A percentile compares a stretch with the other conserved stretches of the same genome.
Evolutionary conservation across 1,140 invertebrate genomes (phyloP).

Genomic region (Dreissena polymorpha): DNA sequence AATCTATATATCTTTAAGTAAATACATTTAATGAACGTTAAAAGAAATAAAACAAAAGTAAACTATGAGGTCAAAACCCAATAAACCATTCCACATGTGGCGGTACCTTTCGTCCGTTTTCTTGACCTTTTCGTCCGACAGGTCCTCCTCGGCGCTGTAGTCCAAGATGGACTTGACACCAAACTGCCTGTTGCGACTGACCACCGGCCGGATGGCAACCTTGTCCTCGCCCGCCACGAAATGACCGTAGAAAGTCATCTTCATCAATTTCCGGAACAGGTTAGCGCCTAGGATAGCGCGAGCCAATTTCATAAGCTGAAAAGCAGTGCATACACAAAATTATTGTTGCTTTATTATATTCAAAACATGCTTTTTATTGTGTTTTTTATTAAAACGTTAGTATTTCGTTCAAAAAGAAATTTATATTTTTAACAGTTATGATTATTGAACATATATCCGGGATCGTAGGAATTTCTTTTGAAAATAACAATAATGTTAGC

Average conservation of each 20-base stretch:
- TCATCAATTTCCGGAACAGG: slow-evolving; percentile 94
- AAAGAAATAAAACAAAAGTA: too few relatives aligned
- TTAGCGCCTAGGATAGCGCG: slow-evolving; percentile 90
- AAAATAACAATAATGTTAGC: neutral
- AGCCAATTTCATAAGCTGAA: slow-evolving; percentile 92
- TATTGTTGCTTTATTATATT: too few relatives aligned
- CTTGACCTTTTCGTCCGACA: slow-evolving; percentile 89
- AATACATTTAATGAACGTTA: neutral
- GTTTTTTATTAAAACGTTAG: too few relatives aligned
- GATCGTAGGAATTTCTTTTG: neutral
- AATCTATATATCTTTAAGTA: neutral
- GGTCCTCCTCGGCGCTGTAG: slow-evolving; percentile 99
- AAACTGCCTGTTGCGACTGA: slow-evolving; percentile 89
- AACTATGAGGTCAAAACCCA: too few relatives aligned
- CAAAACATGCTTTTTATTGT: too few relatives aligned
- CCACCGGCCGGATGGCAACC: slow-evolving; percentile 84
- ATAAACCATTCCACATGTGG: too few relatives aligned
- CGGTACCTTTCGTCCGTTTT: slow-evolving; percentile 84
- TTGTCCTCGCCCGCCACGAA: slow-evolving; percentile 87
- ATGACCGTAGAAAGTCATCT: slow-evolving; percentile 98
- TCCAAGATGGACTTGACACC: slow-evolving; percentile 99
- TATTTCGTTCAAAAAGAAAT: too few relatives aligned
- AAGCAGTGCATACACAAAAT: slow-evolving; percentile 54
- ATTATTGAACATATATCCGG: neutral
- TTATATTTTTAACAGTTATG: too few relatives aligned